Evolutionary conservation across 1,140 invertebrate genomes (phyloP).

Genomic region (Bilobella aurantiaca): DNA sequence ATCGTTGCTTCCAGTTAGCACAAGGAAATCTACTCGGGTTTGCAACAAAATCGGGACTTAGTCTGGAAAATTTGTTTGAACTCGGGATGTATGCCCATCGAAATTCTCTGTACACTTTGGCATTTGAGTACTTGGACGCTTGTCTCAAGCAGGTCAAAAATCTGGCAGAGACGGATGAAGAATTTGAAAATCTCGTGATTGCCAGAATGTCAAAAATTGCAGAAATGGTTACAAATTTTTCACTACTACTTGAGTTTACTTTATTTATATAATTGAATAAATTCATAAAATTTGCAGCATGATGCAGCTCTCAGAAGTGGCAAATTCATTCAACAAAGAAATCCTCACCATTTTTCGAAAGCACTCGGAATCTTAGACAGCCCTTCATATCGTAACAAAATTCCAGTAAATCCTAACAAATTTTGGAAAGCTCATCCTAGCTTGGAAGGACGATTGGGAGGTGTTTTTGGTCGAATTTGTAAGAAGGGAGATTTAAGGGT

Average conservation of each 20-base stretch:
- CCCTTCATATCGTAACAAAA: neutral
- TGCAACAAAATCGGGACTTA: neutral
- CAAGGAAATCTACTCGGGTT: neutral
- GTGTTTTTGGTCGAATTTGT: neutral
- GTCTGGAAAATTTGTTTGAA: neutral
- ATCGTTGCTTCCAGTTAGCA: neutral
- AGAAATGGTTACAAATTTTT: neutral
- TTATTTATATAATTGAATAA: neutral
- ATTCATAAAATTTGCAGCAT: neutral
- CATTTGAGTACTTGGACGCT: neutral
- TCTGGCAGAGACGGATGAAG: neutral
- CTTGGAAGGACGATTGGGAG: too few relatives aligned
- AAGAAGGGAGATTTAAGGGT: neutral
- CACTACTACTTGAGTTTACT: neutral
- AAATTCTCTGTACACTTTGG: neutral
- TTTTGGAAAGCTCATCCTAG: neutral
- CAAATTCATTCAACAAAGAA: neutral
- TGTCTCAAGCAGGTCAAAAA: neutral
- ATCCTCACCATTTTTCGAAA: neutral
- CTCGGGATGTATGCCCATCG: neutral
- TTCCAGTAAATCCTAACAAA: neutral
- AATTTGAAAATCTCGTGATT: neutral
- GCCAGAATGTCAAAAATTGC: neutral
- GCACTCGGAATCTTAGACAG: neutral
- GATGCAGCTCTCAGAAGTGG: neutral